Base-by-base conservation (phyloP, 1,140 invertebrate genomes). In the Drosophila paulistorum region DNA sequence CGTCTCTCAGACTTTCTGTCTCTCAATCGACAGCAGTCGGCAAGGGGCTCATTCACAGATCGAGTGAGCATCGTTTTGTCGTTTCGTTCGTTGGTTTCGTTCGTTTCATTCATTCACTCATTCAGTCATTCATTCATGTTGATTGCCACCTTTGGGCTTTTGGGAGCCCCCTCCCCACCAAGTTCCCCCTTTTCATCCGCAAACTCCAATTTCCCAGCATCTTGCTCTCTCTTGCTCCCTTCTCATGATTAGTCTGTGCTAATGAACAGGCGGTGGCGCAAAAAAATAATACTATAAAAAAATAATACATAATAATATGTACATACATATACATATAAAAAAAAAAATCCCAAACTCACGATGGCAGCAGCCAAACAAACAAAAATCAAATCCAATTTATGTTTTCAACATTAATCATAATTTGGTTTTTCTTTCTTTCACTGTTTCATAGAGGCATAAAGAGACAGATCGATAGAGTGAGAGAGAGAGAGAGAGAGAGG, bases 351-450 rank as follows among this genome's bases (percentile, higher is more conserved):
- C 0, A 66, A 65, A 65, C 54, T 35, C 33, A 58, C 26, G 33
- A 66, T 39, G 37, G 54, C 13, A 78, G 79, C 71, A 39, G 71
- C 71, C 83, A 82, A 82, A 79, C 84, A 87, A 87, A 89, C 81
- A 89, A 63, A 89, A 87, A 87, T 84, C 85, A 87, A 87, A 89
- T 89, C 84, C 71, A 89, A 87, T 89, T 85, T 81, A 77, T 74
- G 74, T 74, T 68, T 65, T 77, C 70, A 69, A 84, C 83, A 87
- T 87, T 87, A 89, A 87, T 87, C 84, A 87, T 87, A 84, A 87
- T 87, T 87, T 87, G 48, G 64, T 61, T 63, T 51, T 51, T 51
- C 17, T 51, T 51, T 51, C 45, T 51, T 51, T 51, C 45, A 11
- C 9, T 51, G 23, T 23, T 11, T 51, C 7, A 30, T 0, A 30